Evolutionary conservation across 1,140 invertebrate genomes (phyloP).

Genomic region (Drosophila elegans): DNA sequence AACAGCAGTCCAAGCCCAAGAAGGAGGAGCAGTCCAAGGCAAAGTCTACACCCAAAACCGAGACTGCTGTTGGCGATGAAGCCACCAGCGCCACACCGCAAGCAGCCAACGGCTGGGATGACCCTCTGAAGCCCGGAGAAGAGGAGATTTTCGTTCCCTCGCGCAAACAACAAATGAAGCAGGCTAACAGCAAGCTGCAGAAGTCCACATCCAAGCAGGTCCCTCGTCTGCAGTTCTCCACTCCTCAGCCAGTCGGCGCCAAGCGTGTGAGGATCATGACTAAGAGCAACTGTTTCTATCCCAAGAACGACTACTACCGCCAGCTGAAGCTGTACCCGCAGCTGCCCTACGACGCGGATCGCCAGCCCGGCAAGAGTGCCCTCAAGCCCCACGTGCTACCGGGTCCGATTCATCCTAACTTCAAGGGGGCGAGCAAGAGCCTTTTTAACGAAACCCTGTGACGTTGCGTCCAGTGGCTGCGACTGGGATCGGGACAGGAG

Average conservation of each 20-base stretch:
- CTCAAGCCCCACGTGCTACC: slow-evolving; percentile 89
- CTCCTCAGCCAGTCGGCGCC: slow-evolving; percentile 28
- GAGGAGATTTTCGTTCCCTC: slow-evolving; percentile 84
- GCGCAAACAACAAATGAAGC: slow-evolving; percentile 76
- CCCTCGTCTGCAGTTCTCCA: slow-evolving; percentile 24
- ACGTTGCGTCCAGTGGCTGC: slow-evolving; percentile 49
- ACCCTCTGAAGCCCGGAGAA: slow-evolving; percentile 82
- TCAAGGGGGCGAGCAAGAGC: slow-evolving; percentile 86
- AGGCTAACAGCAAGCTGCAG: slow-evolving; percentile 61
- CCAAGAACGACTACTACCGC: slow-evolving; percentile 89
- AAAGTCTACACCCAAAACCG: neutral
- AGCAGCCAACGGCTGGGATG: slow-evolving; percentile 71
- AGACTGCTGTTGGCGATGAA: neutral
- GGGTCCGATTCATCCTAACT: slow-evolving; percentile 91
- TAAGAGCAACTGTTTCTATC: slow-evolving; percentile 88
- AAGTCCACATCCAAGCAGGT: slow-evolving; percentile 31
- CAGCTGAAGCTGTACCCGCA: slow-evolving; percentile 89
- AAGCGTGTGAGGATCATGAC: slow-evolving; percentile 88
- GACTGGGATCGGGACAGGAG: slow-evolving; percentile 25
- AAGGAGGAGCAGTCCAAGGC: slow-evolving; percentile 10
- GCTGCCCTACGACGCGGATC: slow-evolving; percentile 90
- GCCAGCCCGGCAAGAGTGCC: slow-evolving; percentile 88
- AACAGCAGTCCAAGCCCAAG: slow-evolving; percentile 2
- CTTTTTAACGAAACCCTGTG: slow-evolving; percentile 79
- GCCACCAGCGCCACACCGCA: slow-evolving; percentile 2